Conservation (phyloP, 2,113 vertebrate genomes). For the Percopsis transmontana region DNA sequence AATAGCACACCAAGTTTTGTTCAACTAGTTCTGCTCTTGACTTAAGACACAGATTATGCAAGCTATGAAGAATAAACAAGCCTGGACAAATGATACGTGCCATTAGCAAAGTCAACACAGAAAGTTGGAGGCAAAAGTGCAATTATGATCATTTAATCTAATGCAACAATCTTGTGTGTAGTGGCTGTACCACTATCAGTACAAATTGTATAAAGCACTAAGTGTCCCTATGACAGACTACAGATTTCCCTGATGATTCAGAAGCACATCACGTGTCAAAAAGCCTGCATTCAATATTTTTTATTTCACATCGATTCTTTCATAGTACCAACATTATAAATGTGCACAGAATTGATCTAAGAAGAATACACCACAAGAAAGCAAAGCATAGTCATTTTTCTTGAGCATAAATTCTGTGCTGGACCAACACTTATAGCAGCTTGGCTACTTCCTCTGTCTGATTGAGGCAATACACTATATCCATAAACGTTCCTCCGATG, state of each 20-base stretch:
- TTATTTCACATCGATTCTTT: neutral
- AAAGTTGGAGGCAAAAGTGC: too few relatives aligned
- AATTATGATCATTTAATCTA: too few relatives aligned
- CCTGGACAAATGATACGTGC: too few relatives aligned
- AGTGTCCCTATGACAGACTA: neutral
- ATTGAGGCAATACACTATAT: constrained; percentile 11
- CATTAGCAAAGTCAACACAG: too few relatives aligned
- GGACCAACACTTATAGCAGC: neutral
- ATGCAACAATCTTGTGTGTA: too few relatives aligned
- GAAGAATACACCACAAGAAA: neutral
- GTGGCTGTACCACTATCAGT: neutral
- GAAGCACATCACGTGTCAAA: neutral
- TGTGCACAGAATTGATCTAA: neutral
- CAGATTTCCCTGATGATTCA: neutral
- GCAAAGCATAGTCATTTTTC: neutral
- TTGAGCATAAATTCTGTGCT: neutral
- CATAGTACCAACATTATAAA: neutral
- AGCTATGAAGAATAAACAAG: too few relatives aligned
- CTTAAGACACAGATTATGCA: too few relatives aligned
- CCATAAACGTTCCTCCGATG: constrained; percentile 15
- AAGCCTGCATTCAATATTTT: neutral
- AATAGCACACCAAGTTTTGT: too few relatives aligned
- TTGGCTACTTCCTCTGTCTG: neutral
- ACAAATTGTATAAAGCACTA: neutral
- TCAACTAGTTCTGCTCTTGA: too few relatives aligned